Evolutionary conservation across 1,140 invertebrate genomes (phyloP).

Genomic region (Lithobius niger): DNA sequence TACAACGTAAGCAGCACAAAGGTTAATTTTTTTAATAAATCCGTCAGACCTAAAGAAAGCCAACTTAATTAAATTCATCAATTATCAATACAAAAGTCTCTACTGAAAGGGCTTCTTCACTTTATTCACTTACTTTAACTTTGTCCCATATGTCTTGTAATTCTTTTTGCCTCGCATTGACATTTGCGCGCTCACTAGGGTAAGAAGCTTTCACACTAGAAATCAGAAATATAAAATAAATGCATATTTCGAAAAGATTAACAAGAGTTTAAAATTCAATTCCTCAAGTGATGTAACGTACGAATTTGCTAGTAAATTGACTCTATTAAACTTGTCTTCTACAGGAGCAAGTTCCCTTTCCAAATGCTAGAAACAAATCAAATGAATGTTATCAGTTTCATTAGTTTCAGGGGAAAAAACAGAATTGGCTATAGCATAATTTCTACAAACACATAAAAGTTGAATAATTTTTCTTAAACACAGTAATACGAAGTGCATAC

Average conservation of each 20-base stretch:
- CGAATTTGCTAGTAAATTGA: conserved; percentile 63
- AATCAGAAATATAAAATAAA: not conserved
- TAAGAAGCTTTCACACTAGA: conserved; percentile 67
- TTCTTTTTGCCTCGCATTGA: conserved; percentile 68
- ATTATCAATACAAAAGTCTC: too few species aligned
- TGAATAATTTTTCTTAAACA: too few species aligned
- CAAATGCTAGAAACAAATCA: conserved; percentile 44
- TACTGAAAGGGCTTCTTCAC: not conserved
- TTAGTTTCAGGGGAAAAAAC: too few species aligned
- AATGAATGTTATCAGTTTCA: too few species aligned
- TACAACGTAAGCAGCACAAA: too few species aligned
- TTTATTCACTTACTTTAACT: conserved; percentile 40
- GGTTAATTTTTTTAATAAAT: not conserved
- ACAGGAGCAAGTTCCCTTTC: conserved; percentile 79
- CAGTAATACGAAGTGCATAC: too few species aligned
- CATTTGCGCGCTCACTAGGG: conserved; percentile 73
- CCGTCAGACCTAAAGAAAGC: conserved; percentile 9
- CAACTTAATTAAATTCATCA: conserved; percentile 8
- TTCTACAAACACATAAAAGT: too few species aligned
- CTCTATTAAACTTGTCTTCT: conserved; percentile 72
- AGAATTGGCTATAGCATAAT: too few species aligned
- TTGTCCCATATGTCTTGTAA: conserved; percentile 76
- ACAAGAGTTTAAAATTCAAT: not conserved
- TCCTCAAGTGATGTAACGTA: conserved; percentile 32
- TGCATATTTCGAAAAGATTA: too few species aligned